These are phyloP conservation scores for Glareola pratincola DNA, from an alignment of 2,113 vertebrate species.

Conservation along the genomic window DNA sequence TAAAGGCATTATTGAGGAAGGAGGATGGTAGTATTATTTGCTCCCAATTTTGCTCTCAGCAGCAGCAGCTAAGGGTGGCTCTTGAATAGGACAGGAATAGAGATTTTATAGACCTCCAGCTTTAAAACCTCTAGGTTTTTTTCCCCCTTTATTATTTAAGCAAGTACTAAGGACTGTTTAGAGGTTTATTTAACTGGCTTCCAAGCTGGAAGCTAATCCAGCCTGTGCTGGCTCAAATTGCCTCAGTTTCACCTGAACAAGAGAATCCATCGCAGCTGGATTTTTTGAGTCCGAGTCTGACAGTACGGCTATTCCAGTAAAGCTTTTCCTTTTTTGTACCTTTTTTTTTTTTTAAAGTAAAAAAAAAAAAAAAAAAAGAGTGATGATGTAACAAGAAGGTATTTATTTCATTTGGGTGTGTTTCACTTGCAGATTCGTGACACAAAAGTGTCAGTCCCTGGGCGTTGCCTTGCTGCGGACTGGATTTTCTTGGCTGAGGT, in stretches of 20 bases:
- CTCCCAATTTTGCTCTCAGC: conserved; percentile 50
- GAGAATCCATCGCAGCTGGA: not conserved
- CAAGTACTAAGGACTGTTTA: conserved; percentile 28
- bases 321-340: not conserved
- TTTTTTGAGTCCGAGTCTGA: not conserved
- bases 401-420: not conserved
- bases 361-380: not conserved
- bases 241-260: not conserved
- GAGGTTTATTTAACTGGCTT: conserved; percentile 15
- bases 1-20: conserved; percentile 56
- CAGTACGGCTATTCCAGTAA: not conserved
- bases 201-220: not conserved
- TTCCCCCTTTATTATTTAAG: conserved; percentile 38
- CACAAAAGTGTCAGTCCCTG: not conserved
- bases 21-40: conserved; percentile 53
- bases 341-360: not conserved
- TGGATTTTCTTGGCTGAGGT: conserved; percentile 25
- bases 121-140: not conserved
- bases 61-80: conserved; percentile 28
- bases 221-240: not conserved
- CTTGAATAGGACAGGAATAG: conserved; percentile 25
- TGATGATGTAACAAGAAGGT: not conserved
- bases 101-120: conserved; percentile 36
- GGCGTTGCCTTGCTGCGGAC: conserved; percentile 1
- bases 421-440: conserved; percentile 22